Base-by-base conservation (phyloP, 2,113 vertebrate genomes). In the Phoenicopterus ruber region DNA sequence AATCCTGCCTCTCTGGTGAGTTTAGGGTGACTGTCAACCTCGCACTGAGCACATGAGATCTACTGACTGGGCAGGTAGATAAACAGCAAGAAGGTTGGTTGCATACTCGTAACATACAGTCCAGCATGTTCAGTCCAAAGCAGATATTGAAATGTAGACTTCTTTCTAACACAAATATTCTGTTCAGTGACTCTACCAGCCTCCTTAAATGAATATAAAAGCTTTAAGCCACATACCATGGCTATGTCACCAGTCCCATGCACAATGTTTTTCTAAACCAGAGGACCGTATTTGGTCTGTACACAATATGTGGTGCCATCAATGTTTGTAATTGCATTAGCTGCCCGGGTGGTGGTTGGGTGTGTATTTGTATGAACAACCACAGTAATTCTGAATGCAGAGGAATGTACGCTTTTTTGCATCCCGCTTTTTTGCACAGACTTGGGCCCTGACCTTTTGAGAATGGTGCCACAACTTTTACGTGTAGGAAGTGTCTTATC, bases 1-100 rank as follows among this genome's bases (percentile, higher is more conserved):
- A 98, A 36, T 98, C 98, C 88, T 99, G 99, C 90, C 90, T 98
- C 49, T 95, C 97, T 32, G 99, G 99, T 99, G 96, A 96, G 98
- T 88, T 80, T 31, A 29, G 40, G 40, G 70, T 36, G 46, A 17
- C 61, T 28, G 17, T 36, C 10, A 32, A 11, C 34, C 40, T 42
- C 77, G 32, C 26, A 8, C 1, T 2, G 42, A 83, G 26, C 42
- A 38, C 4, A 5, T 36, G 59, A 49, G 55, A 59, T 36, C 62
- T 52, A 11, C 44, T 38, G 46, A 24, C 25, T 15, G 24, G n/a
- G 46, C 21, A 74, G n/a, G 46, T 18, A 74, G 61, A 66, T 34
- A 24, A 54, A 71, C 22, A 34, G 38, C 10, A 19, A 69, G 31
- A 66, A 49, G 15, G 32, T n/a, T 22, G 55, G 50, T 10, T 67